These are phyloP conservation scores for Trichosurus vulpecula DNA, from an alignment of 2,797 vertebrate genomes.

Conservation along the genomic window DNA sequence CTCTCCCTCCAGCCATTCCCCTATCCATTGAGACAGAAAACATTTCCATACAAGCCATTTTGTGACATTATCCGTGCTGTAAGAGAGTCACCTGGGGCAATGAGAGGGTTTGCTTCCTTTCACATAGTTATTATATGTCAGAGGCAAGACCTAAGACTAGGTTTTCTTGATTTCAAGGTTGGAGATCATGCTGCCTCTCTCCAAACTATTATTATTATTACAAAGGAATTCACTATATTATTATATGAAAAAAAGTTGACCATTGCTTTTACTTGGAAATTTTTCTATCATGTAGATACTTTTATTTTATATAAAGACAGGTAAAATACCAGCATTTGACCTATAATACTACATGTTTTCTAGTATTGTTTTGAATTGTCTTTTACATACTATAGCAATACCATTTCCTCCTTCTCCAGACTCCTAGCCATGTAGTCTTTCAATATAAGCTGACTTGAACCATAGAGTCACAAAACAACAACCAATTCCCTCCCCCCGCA, in stretches of 20 bases:
- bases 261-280: background rate
- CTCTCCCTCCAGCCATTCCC: background rate
- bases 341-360: background rate
- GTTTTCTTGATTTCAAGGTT: background rate
- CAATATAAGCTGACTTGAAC: background rate
- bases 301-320: background rate
- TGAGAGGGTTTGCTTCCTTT: background rate
- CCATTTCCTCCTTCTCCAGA: background rate
- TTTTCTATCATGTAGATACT: background rate
- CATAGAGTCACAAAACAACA: background rate
- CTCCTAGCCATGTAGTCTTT: background rate
- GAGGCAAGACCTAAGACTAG: background rate
- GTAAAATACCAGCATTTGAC: background rate
- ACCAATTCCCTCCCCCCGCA: background rate
- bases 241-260: background rate
- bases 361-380: background rate
- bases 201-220: background rate
- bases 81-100: background rate
- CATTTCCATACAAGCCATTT: background rate
- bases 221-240: background rate
- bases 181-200: background rate
- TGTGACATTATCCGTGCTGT: background rate
- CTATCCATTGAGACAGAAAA: background rate
- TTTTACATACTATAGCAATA: background rate
- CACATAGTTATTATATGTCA: background rate